A percentile compares a stretch with the other conserved stretches of the same genome.
Conservation (phyloP, 1,140 invertebrate genomes). For the Teleogryllus occipitalis region DNA sequence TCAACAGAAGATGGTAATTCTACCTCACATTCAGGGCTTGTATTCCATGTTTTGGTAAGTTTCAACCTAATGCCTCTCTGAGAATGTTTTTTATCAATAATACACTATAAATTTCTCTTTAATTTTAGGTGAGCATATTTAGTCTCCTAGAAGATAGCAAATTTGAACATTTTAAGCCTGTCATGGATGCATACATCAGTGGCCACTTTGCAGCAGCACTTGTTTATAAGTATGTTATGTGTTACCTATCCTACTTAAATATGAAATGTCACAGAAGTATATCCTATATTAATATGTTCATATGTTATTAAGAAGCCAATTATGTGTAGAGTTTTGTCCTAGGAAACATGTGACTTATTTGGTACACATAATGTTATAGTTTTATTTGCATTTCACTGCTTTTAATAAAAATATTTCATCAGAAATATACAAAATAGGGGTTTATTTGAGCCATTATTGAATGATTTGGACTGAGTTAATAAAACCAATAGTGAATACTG, state of each 20-base stretch:
- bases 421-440: too few relatives aligned
- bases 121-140: conserved; percentile 76
- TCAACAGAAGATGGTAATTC: conserved; percentile 88
- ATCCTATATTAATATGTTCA: too few relatives aligned
- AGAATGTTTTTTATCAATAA: not conserved
- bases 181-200: conserved; percentile 91
- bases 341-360: too few relatives aligned
- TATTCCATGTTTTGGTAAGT: conserved; percentile 64
- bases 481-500: not conserved
- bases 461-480: not conserved
- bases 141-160: conserved; percentile 84
- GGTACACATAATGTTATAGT: too few relatives aligned
- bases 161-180: conserved; percentile 91
- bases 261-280: too few relatives aligned
- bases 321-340: too few relatives aligned
- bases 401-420: too few relatives aligned
- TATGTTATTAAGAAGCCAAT: too few relatives aligned
- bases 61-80: not conserved
- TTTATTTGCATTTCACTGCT: too few relatives aligned
- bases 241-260: too few relatives aligned
- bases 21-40: conserved; percentile 58
- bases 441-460: not conserved
- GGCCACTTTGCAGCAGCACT: conserved; percentile 91
- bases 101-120: not conserved
- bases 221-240: conserved; percentile 73